These are phyloP conservation scores for Istiophorus platypterus DNA, from an alignment of 2,113 vertebrate genomes.

Conservation along the genomic window DNA sequence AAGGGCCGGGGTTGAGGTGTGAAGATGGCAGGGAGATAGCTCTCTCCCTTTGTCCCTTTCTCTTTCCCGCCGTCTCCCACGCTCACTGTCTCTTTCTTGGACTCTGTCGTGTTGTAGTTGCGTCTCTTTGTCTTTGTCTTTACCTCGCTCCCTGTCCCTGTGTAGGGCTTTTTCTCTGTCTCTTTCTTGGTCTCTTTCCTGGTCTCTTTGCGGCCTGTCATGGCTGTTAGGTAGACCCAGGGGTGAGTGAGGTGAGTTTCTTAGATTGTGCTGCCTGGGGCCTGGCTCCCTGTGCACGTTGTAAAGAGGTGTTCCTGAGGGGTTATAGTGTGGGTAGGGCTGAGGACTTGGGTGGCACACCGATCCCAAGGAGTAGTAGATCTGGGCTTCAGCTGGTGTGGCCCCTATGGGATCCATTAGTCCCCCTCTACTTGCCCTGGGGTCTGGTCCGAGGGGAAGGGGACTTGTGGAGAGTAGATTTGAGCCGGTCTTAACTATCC, in stretches of 20 bases:
- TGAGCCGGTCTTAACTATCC: conserved; percentile 69
- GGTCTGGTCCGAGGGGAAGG: conserved; percentile 73
- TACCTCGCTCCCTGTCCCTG: conserved; percentile 63
- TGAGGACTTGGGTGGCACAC: conserved; percentile 71
- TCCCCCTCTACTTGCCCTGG: conserved; percentile 70
- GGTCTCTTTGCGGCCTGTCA: conserved; percentile 71
- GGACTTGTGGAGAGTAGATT: conserved; percentile 67
- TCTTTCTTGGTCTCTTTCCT: conserved; percentile 67
- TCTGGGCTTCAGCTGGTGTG: conserved; percentile 80
- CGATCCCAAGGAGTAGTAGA: conserved; percentile 82
- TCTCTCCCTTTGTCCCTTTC: conserved; percentile 71
- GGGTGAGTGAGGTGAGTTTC: conserved; percentile 79
- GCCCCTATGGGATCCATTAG: conserved; percentile 69
- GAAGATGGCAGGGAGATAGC: conserved; percentile 62
- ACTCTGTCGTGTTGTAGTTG: conserved; percentile 70
- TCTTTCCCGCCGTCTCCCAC: conserved; percentile 63
- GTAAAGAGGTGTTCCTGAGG: conserved; percentile 77
- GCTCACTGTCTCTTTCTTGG: conserved; percentile 72
- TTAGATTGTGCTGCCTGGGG: conserved; percentile 69
- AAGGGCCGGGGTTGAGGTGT: conserved; percentile 63
- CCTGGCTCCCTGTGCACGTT: conserved; percentile 76
- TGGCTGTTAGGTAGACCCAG: conserved; percentile 80
- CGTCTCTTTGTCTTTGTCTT: conserved; percentile 73
- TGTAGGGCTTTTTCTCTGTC: conserved; percentile 59
- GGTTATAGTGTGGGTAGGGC: conserved; percentile 71